Conservation (phyloP, 2,113 vertebrate species). For the Antechinus flavipes region DNA sequence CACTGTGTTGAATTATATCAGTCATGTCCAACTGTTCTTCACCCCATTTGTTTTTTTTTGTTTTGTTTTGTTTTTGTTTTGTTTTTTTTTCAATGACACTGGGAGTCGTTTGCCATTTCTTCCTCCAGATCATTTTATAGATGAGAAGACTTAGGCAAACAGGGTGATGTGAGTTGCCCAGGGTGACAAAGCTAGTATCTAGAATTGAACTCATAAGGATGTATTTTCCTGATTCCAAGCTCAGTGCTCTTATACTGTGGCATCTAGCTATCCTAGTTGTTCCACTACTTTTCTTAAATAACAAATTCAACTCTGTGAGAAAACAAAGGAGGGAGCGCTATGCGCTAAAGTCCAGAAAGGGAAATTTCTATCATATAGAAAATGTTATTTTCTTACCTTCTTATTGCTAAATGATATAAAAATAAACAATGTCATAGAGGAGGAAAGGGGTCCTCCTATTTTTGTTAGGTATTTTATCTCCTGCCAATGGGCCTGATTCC, state of each 20-base stretch:
- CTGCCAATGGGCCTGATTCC: not conserved
- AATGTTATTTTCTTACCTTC: not conserved
- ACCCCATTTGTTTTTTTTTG: too few relatives aligned
- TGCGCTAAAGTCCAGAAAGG: not conserved
- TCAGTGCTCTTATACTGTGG: too few relatives aligned
- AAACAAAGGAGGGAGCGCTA: not conserved
- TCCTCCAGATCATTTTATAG: too few relatives aligned
- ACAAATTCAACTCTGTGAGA: not conserved
- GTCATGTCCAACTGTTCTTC: not conserved
- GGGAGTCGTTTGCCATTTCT: too few relatives aligned
- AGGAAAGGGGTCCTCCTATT: not conserved
- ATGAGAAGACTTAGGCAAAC: too few relatives aligned
- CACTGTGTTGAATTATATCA: not conserved
- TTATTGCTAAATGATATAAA: not conserved
- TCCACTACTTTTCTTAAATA: not conserved
- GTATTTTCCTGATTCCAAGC: too few relatives aligned
- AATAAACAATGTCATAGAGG: not conserved
- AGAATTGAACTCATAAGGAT: too few relatives aligned
- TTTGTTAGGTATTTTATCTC: not conserved
- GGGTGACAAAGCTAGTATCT: too few relatives aligned
- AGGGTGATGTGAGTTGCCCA: too few relatives aligned
- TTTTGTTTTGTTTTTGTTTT: too few relatives aligned
- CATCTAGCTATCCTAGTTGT: too few relatives aligned
- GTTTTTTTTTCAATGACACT: too few relatives aligned
- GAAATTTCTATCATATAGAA: not conserved